phyloP scores from a whole-genome alignment of 2,113 vertebrate species.

The Delphinus delphis region DNA sequence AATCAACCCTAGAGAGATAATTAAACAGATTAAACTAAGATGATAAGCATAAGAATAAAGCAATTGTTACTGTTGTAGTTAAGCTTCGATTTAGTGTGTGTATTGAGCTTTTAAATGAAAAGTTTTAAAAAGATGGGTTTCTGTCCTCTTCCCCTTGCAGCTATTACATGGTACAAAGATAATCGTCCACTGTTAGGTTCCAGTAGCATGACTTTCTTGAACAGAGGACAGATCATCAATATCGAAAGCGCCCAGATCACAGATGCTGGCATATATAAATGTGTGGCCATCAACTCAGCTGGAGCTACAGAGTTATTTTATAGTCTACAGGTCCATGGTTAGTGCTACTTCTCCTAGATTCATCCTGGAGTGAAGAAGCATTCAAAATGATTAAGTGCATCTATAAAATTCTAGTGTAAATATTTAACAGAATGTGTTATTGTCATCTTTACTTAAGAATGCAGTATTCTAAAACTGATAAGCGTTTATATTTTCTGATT shows the following conservation, averaged over 20 bases:
- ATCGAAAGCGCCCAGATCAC: conserved; percentile 89
- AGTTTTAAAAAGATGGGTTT: not conserved
- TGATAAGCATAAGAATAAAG: not conserved
- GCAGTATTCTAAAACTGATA: not conserved
- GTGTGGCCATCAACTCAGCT: conserved; percentile 90
- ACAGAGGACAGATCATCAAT: conserved; percentile 87
- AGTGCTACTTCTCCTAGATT: conserved; percentile 58
- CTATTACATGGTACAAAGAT: conserved; percentile 94
- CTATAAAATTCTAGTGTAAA: not conserved
- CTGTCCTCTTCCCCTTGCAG: conserved; percentile 78
- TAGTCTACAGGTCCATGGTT: conserved; percentile 93
- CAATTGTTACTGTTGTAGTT: not conserved
- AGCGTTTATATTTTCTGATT: not conserved
- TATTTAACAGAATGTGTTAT: not conserved
- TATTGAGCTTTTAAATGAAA: not conserved
- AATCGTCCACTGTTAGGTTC: conserved; percentile 84
- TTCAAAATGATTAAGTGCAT: accelerated
- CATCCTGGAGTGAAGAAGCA: not conserved
- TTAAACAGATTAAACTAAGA: not conserved
- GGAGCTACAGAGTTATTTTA: conserved; percentile 90
- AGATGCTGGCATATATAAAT: conserved; percentile 92
- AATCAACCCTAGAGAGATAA: not conserved
- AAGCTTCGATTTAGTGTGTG: not conserved
- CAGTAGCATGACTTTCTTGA: conserved; percentile 82
- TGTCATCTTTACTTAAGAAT: not conserved